phyloP scores from a whole-genome alignment of 1,140 invertebrate genomes.

The Hyles euphorbiae region DNA sequence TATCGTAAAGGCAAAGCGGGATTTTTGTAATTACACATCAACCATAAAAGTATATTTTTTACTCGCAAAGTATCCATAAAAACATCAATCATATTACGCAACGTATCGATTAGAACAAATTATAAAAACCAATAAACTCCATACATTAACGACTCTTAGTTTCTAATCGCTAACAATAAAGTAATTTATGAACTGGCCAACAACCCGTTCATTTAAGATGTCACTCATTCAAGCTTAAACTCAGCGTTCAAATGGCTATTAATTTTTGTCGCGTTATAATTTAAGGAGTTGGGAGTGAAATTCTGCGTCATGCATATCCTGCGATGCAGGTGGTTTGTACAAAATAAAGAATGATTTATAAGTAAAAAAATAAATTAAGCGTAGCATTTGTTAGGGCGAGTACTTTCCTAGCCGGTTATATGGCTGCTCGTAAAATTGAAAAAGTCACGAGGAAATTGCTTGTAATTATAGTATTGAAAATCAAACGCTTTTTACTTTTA shows the following conservation, averaged over 20 bases:
- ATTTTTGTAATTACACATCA: not conserved
- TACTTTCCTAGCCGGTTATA: no score
- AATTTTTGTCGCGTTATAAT: conserved; percentile 3
- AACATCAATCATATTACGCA: conserved; percentile 10
- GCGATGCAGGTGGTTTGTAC: no score
- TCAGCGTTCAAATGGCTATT: not conserved
- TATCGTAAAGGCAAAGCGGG: not conserved
- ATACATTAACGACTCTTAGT: conserved; percentile 2
- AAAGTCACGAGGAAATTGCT: no score
- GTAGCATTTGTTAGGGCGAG: no score
- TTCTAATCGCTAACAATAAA: conserved; percentile 10
- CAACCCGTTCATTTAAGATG: conserved; percentile 3
- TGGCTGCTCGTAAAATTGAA: no score
- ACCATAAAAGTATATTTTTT: conserved; percentile 3
- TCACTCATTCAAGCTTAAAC: conserved; percentile 1
- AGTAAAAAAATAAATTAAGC: no score
- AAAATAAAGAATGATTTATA: no score
- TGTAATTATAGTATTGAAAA: no score
- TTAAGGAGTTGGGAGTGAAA: no score
- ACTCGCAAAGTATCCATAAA: not conserved
- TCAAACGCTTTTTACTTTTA: no score
- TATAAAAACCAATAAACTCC: conserved; percentile 13
- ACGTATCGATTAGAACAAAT: conserved; percentile 9
- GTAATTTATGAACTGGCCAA: conserved; percentile 8
- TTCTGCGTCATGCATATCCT: no score